Conservation (phyloP, 2,113 vertebrate genomes). For the Uria aalge region DNA sequence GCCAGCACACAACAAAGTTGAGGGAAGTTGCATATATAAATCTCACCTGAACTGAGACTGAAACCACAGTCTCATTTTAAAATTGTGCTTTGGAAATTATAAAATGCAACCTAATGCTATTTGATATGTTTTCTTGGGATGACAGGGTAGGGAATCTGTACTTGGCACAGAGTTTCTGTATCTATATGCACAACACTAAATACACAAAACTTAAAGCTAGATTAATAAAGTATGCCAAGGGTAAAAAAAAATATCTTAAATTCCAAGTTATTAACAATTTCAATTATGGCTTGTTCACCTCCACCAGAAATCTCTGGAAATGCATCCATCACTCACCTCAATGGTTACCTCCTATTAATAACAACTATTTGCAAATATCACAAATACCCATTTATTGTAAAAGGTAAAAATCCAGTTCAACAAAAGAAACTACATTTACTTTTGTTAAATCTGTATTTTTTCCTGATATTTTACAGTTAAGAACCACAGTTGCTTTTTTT, state of each 20-base stretch:
- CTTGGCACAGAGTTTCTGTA: neutral
- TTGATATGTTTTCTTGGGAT: neutral
- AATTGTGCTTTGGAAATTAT: neutral
- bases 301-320: slow-evolving; percentile 24
- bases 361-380: neutral
- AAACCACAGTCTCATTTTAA: neutral
- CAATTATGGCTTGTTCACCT: neutral
- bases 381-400: neutral
- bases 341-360: slow-evolving; percentile 1
- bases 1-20: neutral
- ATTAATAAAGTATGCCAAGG: neutral
- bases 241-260: neutral
- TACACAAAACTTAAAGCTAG: slow-evolving; percentile 1
- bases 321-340: neutral
- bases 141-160: neutral
- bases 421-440: neutral
- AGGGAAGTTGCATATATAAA: neutral
- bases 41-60: neutral
- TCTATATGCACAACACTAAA: neutral
- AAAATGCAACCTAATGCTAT: neutral
- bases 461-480: neutral
- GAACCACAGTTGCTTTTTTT: neutral
- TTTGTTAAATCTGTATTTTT: neutral
- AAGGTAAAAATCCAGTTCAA: slow-evolving; percentile 25
- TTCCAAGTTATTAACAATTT: neutral